Conservation (phyloP, 2,113 vertebrate genomes). For the Pseudopodoces humilis region DNA sequence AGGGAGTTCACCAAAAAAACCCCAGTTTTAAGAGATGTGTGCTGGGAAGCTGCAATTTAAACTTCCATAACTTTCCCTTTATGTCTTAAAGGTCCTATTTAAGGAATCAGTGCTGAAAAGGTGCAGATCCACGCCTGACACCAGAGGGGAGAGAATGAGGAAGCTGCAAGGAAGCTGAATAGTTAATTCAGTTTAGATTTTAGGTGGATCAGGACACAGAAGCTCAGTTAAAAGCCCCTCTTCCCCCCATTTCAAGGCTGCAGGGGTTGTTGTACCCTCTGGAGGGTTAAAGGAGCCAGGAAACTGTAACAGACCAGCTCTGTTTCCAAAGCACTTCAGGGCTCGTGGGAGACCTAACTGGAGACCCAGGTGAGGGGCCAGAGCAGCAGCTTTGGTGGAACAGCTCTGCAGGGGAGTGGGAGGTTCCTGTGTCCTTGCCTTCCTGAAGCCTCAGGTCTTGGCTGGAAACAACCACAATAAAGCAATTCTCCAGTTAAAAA, state of each 20-base stretch:
- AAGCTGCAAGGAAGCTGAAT: background rate
- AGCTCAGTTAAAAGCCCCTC: background rate
- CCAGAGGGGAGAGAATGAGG: background rate
- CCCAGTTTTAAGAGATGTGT: background rate
- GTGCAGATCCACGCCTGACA: background rate
- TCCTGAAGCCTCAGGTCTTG: background rate
- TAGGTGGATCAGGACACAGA: background rate
- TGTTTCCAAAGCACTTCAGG: background rate
- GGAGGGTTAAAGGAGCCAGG: background rate
- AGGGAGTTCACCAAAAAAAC: background rate
- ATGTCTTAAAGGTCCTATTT: background rate
- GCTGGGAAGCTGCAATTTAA: background rate
- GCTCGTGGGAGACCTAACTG: background rate
- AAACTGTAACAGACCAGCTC: background rate
- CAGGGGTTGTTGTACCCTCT: background rate
- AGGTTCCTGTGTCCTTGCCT: background rate
- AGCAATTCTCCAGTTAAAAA: background rate
- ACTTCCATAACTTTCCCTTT: background rate
- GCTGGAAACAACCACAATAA: background rate
- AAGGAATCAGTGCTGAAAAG: background rate
- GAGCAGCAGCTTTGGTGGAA: background rate
- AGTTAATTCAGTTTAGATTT: background rate
- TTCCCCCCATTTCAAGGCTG: background rate
- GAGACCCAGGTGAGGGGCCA: background rate
- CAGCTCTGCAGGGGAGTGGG: background rate